Percentiles rank a stretch among this genome's conserved stretches.
phyloP scores from a whole-genome alignment of 2,113 vertebrate genomes.

The Actenoides hombroni region DNA sequence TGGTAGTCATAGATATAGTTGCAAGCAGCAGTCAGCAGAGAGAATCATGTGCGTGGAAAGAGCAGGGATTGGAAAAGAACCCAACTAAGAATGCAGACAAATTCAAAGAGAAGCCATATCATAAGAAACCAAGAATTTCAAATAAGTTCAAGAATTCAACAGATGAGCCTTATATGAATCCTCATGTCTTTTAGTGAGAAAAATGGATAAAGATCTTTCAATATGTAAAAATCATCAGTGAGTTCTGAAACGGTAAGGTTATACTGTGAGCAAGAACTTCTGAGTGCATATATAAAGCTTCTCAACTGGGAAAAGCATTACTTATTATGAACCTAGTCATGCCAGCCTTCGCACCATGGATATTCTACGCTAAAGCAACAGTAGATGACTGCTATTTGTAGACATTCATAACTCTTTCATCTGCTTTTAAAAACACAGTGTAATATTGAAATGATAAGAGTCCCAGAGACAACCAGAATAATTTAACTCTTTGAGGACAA shows the following conservation, averaged over 20 bases:
- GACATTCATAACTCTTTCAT: not conserved
- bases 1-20: not conserved
- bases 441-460: conserved; percentile 26
- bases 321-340: not conserved
- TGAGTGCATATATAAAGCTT: not conserved
- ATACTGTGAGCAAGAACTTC: not conserved
- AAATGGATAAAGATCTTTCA: conserved; percentile 45
- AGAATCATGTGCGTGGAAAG: accelerated
- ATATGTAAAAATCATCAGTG: conserved; percentile 71
- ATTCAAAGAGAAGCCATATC: not conserved
- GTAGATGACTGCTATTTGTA: not conserved
- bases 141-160: not conserved
- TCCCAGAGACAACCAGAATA: not conserved
- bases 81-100: not conserved
- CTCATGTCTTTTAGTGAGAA: not conserved
- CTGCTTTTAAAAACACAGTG: conserved; percentile 28
- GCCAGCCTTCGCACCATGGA: not conserved
- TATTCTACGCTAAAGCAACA: not conserved
- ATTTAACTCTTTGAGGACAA: conserved; percentile 30
- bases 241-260: conserved; percentile 75
- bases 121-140: not conserved
- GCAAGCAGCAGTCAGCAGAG: not conserved
- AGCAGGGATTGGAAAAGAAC: accelerated
- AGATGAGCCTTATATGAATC: not conserved
- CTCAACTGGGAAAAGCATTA: not conserved